phyloP scores from a whole-genome alignment of 2,113 vertebrate species.

The Bettongia penicillata region DNA sequence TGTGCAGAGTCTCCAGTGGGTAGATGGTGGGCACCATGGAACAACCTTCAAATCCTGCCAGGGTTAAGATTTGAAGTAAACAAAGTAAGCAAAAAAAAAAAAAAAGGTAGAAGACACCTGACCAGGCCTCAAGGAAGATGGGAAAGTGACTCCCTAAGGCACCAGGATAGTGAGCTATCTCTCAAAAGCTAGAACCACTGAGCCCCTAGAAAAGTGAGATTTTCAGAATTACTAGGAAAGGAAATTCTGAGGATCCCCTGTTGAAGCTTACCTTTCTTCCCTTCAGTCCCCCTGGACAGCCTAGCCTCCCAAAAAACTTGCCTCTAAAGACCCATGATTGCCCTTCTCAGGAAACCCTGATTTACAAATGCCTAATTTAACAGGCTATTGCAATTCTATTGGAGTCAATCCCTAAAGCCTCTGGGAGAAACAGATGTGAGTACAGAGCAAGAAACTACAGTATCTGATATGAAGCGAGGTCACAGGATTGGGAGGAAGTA shows the following conservation, averaged over 20 bases:
- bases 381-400: constrained; percentile 38
- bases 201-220: constrained; percentile 58
- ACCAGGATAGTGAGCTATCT: constrained; percentile 47
- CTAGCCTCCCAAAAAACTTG: constrained; percentile 41
- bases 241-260: constrained; percentile 55
- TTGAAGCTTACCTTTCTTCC: constrained; percentile 41
- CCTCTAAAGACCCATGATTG: constrained; percentile 42
- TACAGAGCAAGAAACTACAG: constrained; percentile 41
- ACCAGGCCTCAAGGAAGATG: constrained; percentile 54
- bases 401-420: constrained; percentile 11
- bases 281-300: constrained; percentile 28
- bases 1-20: constrained; percentile 98
- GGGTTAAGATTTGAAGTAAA: constrained; percentile 74
- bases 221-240: constrained; percentile 53
- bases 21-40: constrained; percentile 99
- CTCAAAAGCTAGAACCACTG: background rate
- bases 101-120: constrained; percentile 17
- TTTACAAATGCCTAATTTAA: constrained; percentile 46
- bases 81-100: constrained; percentile 59
- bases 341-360: constrained; percentile 54
- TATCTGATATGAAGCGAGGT: constrained; percentile 60
- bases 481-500: constrained; percentile 64
- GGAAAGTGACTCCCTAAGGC: constrained; percentile 61
- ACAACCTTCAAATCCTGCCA: constrained; percentile 97
- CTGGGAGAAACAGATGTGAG: constrained; percentile 33